Evolutionary conservation across 2,113 vertebrate species (phyloP), one percentile per base, ranked within the genome.

Genomic region (Phoenicopterus ruber): DNA sequence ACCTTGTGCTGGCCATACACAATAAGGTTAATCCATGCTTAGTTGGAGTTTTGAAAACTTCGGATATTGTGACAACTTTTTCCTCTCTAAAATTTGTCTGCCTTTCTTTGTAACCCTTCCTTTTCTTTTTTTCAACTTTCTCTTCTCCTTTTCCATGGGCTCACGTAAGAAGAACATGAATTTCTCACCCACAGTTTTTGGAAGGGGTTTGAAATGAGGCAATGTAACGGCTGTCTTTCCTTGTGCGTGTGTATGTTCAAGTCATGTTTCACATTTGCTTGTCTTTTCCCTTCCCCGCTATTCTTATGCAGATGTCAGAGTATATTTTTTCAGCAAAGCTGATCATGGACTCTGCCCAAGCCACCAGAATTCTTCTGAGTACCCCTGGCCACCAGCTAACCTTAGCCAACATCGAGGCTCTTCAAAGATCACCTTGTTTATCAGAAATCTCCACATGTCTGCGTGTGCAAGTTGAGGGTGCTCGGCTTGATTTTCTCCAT

Each of bases 401-500:
- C 24, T 29, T 6, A 10, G n/a, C 40, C n/a, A 62, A 8, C 5
- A 10, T 0, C 9, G 15, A 66, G 28, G 31, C 21, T 77, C 57
- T 58, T 47, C 55, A 36, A 40, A 40, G 62, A 40, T 19, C 40
- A 24, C 46, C 40, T 29, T 63, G 29, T 69, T 78, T 40, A 31
- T 40, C 21, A 36, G 52, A 70, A 2, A 34, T 12, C 4, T 5
- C 21, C 1, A 1, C 17, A 1, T 4, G 20, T 38, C 76, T 59
- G 28, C 0, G 1, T 19, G n/a, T 14, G 22, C 4, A 17, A 44
- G 50, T 1, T 7, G 54, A 38, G 58, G 63, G 19, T 28, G 67
- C 57, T 57, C 25, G 78, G 29, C 57, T 61, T 32, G n/a, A 1
- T 19, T 46, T 57, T 46, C 44, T 50, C 38, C 29, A 4, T n/a